These are phyloP conservation scores for Phenacoccus solenopsis DNA, from an alignment of 1,140 invertebrate species.

Conservation along the genomic window DNA sequence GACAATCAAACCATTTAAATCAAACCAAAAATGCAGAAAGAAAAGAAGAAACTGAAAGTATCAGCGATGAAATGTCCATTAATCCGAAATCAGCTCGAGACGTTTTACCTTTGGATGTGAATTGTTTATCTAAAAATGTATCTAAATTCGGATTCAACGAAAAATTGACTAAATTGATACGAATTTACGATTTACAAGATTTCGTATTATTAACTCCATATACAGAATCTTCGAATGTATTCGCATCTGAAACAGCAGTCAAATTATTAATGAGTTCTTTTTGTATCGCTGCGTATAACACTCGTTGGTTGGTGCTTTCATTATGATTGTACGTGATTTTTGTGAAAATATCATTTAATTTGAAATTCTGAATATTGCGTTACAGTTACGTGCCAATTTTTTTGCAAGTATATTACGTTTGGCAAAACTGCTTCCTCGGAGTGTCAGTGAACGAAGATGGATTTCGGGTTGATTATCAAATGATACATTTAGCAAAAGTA, in stretches of 20 bases:
- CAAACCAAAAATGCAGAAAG: background rate
- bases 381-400: conserved; percentile 68
- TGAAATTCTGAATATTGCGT: conserved; percentile 23
- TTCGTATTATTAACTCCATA: conserved; percentile 64
- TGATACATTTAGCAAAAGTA: conserved; percentile 70
- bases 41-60: background rate
- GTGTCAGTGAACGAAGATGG: conserved; percentile 53
- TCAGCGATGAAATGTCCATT: background rate
- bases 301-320: conserved; percentile 45
- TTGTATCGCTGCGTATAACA: conserved; percentile 69
- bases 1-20: background rate
- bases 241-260: conserved; percentile 62
- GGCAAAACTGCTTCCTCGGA: conserved; percentile 70
- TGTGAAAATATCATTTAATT: background rate
- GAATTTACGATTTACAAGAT: conserved; percentile 69
- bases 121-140: background rate
- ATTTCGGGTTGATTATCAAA: conserved; percentile 66
- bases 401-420: conserved; percentile 66
- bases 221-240: conserved; percentile 35
- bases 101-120: background rate
- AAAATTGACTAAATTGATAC: conserved; percentile 34
- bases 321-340: conserved; percentile 11
- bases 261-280: conserved; percentile 76
- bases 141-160: background rate
- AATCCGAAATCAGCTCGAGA: background rate